Conservation (phyloP, 2,888 invertebrate genomes). For the Drosophila rubida region DNA sequence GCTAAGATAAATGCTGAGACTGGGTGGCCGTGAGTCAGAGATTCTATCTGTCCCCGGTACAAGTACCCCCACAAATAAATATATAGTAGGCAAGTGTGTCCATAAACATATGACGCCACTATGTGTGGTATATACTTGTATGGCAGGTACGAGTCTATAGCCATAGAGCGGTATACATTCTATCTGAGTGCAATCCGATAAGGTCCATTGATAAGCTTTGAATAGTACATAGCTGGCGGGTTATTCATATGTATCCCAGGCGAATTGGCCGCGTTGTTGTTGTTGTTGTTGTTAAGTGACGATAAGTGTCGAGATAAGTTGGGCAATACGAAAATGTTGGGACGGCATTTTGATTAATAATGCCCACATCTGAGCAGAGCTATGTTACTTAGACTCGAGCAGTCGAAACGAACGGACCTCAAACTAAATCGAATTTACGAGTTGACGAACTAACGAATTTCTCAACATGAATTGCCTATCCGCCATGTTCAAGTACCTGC, state of each 20-base stretch:
- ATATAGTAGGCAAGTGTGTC: no score
- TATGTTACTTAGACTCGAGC: conserved; percentile 46
- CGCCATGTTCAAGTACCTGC: conserved; percentile 79
- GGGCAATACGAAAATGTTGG: conserved; percentile 18
- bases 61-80: not conserved
- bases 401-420: conserved; percentile 44
- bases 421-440: conserved; percentile 8
- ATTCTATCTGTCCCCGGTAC: conserved; percentile 14
- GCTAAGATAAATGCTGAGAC: conserved; percentile 1
- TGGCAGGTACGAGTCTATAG: not conserved
- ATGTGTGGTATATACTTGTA: not conserved
- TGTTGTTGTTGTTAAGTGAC: conserved; percentile 37
- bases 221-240: conserved; percentile 3
- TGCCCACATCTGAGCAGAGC: conserved; percentile 25
- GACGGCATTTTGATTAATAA: conserved; percentile 56
- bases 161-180: conserved; percentile 16
- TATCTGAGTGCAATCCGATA: conserved; percentile 47
- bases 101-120: conserved; percentile 12
- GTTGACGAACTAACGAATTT: conserved; percentile 18
- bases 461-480: conserved; percentile 81
- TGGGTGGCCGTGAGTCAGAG: conserved; percentile 34
- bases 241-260: conserved; percentile 5
- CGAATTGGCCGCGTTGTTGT: conserved; percentile 25
- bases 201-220: conserved; percentile 57
- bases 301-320: conserved; percentile 52